Percentiles rank a stretch among this genome's conserved stretches.
Conservation (phyloP, 2,113 vertebrate species). For the Tretioscincus oriximinensis region DNA sequence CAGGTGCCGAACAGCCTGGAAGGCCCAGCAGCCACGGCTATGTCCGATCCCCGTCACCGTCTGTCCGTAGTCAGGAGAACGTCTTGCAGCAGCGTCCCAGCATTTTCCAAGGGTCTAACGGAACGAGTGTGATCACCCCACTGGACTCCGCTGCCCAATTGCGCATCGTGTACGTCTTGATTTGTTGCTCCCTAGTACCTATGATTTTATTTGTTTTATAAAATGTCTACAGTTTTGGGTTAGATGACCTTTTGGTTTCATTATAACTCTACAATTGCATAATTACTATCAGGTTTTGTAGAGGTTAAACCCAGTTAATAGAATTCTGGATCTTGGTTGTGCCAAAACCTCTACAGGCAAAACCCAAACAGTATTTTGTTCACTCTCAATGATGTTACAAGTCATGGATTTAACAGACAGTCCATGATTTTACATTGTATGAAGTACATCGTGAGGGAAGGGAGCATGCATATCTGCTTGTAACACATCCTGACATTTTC, state of each 20-base stretch:
- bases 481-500: too few species aligned
- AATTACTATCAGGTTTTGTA: not conserved
- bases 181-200: not conserved
- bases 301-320: too few species aligned
- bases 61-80: slow-evolving; percentile 86
- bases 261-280: not conserved
- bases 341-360: too few species aligned
- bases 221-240: not conserved
- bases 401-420: too few species aligned
- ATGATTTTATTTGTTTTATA: not conserved
- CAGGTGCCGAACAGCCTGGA: slow-evolving; percentile 86
- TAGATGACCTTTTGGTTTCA: not conserved
- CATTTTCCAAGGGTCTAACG: slow-evolving; percentile 92
- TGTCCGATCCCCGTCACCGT: slow-evolving; percentile 89
- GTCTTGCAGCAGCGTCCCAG: slow-evolving; percentile 93
- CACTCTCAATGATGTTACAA: too few species aligned
- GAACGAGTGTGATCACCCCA: slow-evolving; percentile 94
- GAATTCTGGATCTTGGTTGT: too few species aligned
- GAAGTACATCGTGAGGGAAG: too few species aligned
- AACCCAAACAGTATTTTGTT: too few species aligned
- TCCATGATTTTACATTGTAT: too few species aligned
- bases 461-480: too few species aligned
- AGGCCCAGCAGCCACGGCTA: slow-evolving; percentile 89
- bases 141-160: slow-evolving; percentile 79
- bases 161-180: slow-evolving; percentile 84